A percentile compares a stretch with the other conserved stretches of the same genome.
These are phyloP conservation scores for Irena cyanogastra DNA, from an alignment of 2,113 vertebrate genomes.

Conservation along the genomic window DNA sequence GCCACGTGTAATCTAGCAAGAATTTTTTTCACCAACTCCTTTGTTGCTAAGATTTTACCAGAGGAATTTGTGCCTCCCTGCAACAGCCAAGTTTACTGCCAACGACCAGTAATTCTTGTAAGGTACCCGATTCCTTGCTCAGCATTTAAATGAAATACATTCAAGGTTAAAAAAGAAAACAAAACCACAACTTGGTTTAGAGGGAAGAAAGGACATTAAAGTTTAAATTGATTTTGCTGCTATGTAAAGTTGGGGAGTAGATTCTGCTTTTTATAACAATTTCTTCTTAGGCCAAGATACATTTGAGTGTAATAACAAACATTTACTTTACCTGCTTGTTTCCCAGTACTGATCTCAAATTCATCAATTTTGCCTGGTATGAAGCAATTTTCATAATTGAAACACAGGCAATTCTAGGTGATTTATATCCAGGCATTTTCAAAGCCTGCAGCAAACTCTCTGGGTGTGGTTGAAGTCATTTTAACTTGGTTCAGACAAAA, in stretches of 20 bases:
- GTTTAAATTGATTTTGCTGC: background rate
- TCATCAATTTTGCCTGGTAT: background rate
- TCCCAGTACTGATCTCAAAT: background rate
- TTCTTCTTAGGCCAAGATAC: background rate
- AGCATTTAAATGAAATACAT: background rate
- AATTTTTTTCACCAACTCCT: background rate
- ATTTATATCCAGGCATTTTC: background rate
- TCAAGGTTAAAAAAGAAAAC: background rate
- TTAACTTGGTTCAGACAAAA: background rate
- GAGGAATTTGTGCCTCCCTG: background rate
- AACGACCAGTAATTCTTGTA: background rate
- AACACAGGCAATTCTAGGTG: background rate
- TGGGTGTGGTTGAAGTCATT: background rate
- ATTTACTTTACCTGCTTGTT: background rate
- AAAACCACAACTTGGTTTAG: background rate
- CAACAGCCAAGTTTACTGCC: background rate
- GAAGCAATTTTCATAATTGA: background rate
- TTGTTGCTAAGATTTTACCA: conserved; percentile 23
- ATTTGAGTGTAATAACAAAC: background rate
- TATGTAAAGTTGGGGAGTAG: background rate
- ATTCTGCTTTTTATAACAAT: background rate
- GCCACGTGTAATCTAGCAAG: background rate
- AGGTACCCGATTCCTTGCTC: background rate
- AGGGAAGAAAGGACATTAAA: background rate
- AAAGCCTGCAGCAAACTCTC: background rate